Evolutionary conservation across 1,140 invertebrate species (phyloP).

Genomic region (Ericerus pela): DNA sequence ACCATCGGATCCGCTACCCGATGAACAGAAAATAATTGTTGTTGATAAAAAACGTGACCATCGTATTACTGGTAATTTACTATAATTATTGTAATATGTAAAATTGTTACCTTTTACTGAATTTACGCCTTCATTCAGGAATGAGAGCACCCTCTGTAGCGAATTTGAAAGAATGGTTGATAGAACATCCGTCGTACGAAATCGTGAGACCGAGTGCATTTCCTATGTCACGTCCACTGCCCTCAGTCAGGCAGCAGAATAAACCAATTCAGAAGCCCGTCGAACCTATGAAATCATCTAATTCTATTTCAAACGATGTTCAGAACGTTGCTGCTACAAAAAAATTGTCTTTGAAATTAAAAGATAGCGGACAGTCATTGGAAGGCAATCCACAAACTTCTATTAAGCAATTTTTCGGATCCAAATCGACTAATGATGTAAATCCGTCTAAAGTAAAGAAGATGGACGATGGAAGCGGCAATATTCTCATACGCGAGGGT

Average conservation of each 20-base stretch:
- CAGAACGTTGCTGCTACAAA: too few species aligned
- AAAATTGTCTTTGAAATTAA: too few species aligned
- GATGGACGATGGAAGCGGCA: too few species aligned
- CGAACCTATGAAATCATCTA: too few species aligned
- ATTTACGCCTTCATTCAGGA: slow-evolving; percentile 33
- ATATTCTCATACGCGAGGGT: too few species aligned
- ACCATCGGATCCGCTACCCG: background rate
- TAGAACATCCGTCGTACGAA: slow-evolving; percentile 71
- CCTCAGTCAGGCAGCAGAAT: background rate
- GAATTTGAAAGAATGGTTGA: slow-evolving; percentile 66
- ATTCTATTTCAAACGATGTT: too few species aligned
- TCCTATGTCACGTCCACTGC: background rate
- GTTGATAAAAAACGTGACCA: background rate
- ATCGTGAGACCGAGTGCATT: slow-evolving; percentile 18
- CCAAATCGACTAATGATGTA: too few species aligned
- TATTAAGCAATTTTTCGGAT: too few species aligned
- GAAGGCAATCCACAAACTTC: too few species aligned
- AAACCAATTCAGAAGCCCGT: background rate
- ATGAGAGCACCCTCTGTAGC: slow-evolving; percentile 57
- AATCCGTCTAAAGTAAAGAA: too few species aligned
- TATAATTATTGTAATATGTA: background rate
- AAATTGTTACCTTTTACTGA: background rate
- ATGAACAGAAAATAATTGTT: background rate
- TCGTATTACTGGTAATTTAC: background rate
- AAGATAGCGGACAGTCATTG: too few species aligned